A percentile compares a stretch with the other conserved stretches of the same genome.
phyloP scores from a whole-genome alignment of 2,888 invertebrate genomes.

The Clistopyga incitator region DNA sequence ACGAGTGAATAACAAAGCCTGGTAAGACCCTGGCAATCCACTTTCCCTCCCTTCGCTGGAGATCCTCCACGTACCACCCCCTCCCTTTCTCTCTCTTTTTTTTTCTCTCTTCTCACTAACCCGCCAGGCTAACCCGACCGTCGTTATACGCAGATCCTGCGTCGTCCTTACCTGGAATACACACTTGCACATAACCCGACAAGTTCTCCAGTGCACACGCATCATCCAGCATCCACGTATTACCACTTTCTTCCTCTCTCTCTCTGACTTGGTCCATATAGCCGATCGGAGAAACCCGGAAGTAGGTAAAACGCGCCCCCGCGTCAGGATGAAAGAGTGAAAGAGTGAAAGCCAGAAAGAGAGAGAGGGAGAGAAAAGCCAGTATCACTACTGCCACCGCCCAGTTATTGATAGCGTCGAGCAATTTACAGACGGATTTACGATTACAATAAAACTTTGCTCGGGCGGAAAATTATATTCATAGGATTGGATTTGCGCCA shows the following conservation, averaged over 20 bases:
- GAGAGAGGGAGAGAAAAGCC: constrained; percentile 50
- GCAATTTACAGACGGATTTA: constrained; percentile 83
- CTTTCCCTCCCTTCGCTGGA: constrained; percentile 45
- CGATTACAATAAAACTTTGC: constrained; percentile 83
- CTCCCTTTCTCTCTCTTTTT: neutral
- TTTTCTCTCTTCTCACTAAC: constrained; percentile 5
- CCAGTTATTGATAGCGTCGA: constrained; percentile 81
- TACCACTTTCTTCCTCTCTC: no score
- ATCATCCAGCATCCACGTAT: constrained; percentile 41
- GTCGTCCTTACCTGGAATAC: constrained; percentile 4
- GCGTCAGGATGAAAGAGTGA: constrained; percentile 30
- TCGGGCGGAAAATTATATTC: constrained; percentile 83
- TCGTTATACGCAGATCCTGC: constrained; percentile 36
- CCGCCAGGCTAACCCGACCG: constrained; percentile 16
- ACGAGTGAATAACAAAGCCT: constrained; percentile 63
- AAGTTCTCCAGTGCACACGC: neutral
- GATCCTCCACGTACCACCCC: constrained; percentile 64
- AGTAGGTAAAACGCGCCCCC: constrained; percentile 28
- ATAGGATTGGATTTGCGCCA: constrained; percentile 83
- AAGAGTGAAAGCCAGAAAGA: constrained; percentile 40
- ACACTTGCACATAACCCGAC: constrained; percentile 28
- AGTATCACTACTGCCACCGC: constrained; percentile 68
- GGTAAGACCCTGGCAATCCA: constrained; percentile 59
- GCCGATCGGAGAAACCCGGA: constrained; percentile 47
- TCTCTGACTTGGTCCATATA: constrained; percentile 46